These are phyloP conservation scores for Dicentrarchus labrax DNA, from an alignment of 2,113 vertebrate species.

Conservation along the genomic window DNA sequence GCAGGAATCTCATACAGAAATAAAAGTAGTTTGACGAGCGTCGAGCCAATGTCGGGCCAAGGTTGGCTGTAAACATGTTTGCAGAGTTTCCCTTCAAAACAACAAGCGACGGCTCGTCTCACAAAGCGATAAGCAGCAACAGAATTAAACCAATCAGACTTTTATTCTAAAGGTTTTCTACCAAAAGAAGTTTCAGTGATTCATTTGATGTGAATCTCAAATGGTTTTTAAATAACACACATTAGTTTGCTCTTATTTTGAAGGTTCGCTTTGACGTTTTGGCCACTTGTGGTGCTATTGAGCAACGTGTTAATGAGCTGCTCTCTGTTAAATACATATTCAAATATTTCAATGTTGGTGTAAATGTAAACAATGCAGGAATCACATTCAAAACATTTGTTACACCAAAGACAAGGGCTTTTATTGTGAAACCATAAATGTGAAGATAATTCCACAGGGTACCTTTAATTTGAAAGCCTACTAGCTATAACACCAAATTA, in stretches of 20 bases:
- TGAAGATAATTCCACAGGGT: neutral
- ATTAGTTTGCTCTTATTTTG: neutral
- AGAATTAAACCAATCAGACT: constrained; percentile 4
- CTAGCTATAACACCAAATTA: neutral
- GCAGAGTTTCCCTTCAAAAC: constrained; percentile 55
- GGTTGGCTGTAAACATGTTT: constrained; percentile 65
- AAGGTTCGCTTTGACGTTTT: neutral
- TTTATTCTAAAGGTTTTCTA: constrained; percentile 13
- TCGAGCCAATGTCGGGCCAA: constrained; percentile 71
- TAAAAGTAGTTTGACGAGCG: constrained; percentile 58
- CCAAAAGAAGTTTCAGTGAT: neutral
- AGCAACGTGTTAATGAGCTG: too few species aligned
- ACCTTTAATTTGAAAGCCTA: neutral
- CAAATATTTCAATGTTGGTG: too few species aligned
- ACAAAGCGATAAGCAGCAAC: neutral
- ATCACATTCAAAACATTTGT: too few species aligned
- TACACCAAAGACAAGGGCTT: too few species aligned
- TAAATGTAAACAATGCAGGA: neutral
- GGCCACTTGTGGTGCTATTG: neutral
- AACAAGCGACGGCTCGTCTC: constrained; percentile 23
- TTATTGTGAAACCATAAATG: too few species aligned
- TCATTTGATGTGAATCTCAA: too few species aligned
- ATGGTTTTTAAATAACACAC: too few species aligned
- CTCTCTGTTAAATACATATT: too few species aligned
- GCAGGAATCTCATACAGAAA: constrained; percentile 43